Base-by-base conservation (phyloP, 2,113 vertebrate genomes). In the Pelusios castaneus region DNA sequence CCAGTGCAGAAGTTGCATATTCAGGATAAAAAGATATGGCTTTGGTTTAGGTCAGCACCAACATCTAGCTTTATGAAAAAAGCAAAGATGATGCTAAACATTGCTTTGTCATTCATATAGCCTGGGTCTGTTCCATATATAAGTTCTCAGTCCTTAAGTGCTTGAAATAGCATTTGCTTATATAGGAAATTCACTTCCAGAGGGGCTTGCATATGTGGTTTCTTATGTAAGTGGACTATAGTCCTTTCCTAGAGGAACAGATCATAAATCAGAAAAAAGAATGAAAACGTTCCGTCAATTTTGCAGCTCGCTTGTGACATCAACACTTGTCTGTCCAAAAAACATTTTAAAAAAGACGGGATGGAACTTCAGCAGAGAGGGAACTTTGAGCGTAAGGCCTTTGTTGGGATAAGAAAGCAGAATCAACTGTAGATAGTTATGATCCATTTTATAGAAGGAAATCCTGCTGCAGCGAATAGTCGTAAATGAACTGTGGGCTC, bases 361-460 rank as follows among this genome's bases (percentile, higher is more conserved):
- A 2, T 88, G 17, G 2, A 82, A 54, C 41, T 67, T 89, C 21
- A 85, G 25, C 67, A 54, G 81, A 79, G 82, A 67, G n/a, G 12
- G 12, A 80, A 2, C 14, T 90, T 94, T 90, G 47, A 92, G 55
- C 2, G 54, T 89, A 92, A 94, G 88, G 70, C 67, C 7, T 82
- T 45, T 38, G 31, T 56, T 88, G 79, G 91, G 73, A 82, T 92
- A 70, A 85, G 82, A 95, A 86, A 84, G 41, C 87, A 80, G 58
- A 84, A 85, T 92, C 91, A 84, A 27, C 47, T 60, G 54, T 45
- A 81, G 78, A 78, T 63, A 1, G n/a, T 91, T 76, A 91, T 70
- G 27, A 88, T 89, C 67, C 0, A 31, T 58, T 93, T 85, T 88
- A 47, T 86, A 80, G 76, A n/a, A 24, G 80, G 58, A 89, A 94